Evolutionary conservation across 2,113 vertebrate genomes (phyloP), one percentile per base, ranked within the genome.

Genomic region (Psettodes erumei): DNA sequence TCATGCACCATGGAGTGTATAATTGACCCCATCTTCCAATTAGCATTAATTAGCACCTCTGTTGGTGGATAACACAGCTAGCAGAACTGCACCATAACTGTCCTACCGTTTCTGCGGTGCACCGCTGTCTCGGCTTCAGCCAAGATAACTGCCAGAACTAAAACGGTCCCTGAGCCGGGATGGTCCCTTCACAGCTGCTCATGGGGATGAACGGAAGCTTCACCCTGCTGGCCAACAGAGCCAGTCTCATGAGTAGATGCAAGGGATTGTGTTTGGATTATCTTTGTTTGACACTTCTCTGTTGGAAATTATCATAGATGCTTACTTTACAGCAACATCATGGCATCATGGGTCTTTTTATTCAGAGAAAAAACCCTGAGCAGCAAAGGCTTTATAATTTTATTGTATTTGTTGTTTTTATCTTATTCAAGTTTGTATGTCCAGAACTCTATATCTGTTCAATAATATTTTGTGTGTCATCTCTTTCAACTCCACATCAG

Each of bases 1-100:
- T 88, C 85, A 82, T 67, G 78, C 76, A 85, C 79, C 75, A 77
- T 53, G 74, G 78, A 88, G 80, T 86, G 83, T 78, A 75, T 87
- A 90, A 91, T 88, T 89, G 86, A 89, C 75, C 81, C 77, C 85
- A 65, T 84, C 66, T 77, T 71, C 77, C 83, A 88, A 82, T 91
- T 91, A 91, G 78, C 87, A 86, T 91, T 90, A 85, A 91, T 91
- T 90, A 90, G 74, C 88, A 86, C 87, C 86, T 91, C 82, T 86
- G 87, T 83, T 85, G 86, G 81, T 75, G 54, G 75, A 88, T 67
- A 60, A 71, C 61, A 75, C 71, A 86, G 85, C 80, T 67, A 83
- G 81, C 83, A 78, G 63, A 87, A 74, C 50, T 83, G 79, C 80
- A 75, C 37, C 79, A 79, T 80, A 59, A 79, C 77, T 32, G 80